Evolutionary conservation across 2,888 invertebrate species (phyloP).

Genomic region (Parapristionchus giblindavisi): DNA sequence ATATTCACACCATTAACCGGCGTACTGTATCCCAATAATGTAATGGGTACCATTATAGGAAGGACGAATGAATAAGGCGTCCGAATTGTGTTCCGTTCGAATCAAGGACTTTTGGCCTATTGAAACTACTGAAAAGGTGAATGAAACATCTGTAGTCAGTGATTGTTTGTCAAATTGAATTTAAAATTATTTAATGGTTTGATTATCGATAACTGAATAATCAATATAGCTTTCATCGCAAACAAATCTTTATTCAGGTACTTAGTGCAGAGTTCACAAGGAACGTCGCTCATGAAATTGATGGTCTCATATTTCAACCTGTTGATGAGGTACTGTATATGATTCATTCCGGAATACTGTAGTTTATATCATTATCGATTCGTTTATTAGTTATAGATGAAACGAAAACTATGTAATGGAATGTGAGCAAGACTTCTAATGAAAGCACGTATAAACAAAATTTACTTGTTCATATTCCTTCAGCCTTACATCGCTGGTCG

Average conservation of each 20-base stretch:
- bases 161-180: no score
- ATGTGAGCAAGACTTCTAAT: neutral
- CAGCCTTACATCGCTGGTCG: constrained; percentile 85
- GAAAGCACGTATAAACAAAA: no score
- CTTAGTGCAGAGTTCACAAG: constrained; percentile 82
- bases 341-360: neutral
- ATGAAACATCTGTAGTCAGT: neutral
- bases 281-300: constrained; percentile 89
- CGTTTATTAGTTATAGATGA: neutral
- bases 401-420: neutral
- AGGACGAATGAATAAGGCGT: constrained; percentile 80
- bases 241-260: no score
- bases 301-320: constrained; percentile 97
- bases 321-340: constrained; percentile 78
- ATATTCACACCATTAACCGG: neutral
- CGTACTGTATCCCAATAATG: neutral
- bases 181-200: no score
- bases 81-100: constrained; percentile 89
- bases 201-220: no score
- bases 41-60: constrained; percentile 73
- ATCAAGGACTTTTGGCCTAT: constrained; percentile 90
- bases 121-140: constrained; percentile 50
- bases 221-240: no score
- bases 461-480: no score
- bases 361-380: neutral